Percentiles rank a stretch among this genome's conserved stretches.
phyloP scores from a whole-genome alignment of 2,888 invertebrate species.

The Uropetala carovei region DNA sequence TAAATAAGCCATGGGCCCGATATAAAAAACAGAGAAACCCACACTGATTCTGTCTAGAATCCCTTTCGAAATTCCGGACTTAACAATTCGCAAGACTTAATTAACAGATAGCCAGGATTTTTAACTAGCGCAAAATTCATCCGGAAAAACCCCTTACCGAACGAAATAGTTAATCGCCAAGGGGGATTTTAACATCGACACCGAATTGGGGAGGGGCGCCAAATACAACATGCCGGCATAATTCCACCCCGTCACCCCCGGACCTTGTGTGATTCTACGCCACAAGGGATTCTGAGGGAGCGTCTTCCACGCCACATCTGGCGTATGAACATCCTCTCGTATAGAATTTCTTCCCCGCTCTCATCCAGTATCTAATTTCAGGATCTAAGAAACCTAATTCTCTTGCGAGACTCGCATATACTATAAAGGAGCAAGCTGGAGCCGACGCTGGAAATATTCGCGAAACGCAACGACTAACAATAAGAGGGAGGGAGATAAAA shows the following conservation, averaged over 20 bases:
- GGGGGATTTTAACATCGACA: too few relatives aligned
- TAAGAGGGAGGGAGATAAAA: background rate
- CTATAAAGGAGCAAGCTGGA: background rate
- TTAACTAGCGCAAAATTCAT: too few relatives aligned
- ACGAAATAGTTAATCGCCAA: too few relatives aligned
- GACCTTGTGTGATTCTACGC: background rate
- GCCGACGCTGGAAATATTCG: background rate
- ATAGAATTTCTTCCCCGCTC: background rate
- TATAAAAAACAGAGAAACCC: too few relatives aligned
- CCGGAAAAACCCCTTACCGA: too few relatives aligned
- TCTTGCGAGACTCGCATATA: background rate
- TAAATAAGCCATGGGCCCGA: too few relatives aligned
- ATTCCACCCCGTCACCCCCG: background rate
- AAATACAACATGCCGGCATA: too few relatives aligned
- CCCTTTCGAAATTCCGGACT: too few relatives aligned
- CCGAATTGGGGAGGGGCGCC: too few relatives aligned
- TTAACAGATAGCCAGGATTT: too few relatives aligned
- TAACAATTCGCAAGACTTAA: too few relatives aligned
- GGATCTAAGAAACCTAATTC: conserved; percentile 32
- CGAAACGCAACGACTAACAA: background rate
- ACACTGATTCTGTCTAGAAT: too few relatives aligned
- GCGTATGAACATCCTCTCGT: background rate
- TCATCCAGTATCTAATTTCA: conserved; percentile 32
- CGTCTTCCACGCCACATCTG: background rate
- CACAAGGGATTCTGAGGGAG: background rate